Percentiles rank a stretch among this genome's conserved stretches.
These are phyloP conservation scores for Idaea biselata DNA, from an alignment of 2,888 invertebrate genomes.

Conservation along the genomic window DNA sequence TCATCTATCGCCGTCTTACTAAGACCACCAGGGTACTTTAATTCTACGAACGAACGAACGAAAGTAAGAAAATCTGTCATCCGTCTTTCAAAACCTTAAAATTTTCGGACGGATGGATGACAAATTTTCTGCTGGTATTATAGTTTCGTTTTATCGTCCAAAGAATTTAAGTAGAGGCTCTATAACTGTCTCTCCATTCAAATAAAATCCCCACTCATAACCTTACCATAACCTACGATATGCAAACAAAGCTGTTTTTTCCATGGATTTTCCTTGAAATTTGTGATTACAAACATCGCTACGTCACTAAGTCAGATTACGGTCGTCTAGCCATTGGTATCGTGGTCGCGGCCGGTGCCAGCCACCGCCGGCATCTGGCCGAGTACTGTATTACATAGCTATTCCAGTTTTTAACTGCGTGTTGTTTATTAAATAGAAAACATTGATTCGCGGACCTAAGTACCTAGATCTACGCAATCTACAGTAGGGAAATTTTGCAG, in stretches of 20 bases:
- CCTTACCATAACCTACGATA: too few relatives aligned
- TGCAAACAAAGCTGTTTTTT: not conserved
- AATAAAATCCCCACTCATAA: too few relatives aligned
- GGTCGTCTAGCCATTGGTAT: slow-evolving; percentile 45
- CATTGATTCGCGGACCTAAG: not conserved
- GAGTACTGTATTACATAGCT: slow-evolving; percentile 13
- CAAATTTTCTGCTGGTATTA: too few relatives aligned
- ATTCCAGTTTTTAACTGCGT: slow-evolving; percentile 22
- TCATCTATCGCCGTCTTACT: too few relatives aligned
- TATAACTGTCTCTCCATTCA: too few relatives aligned
- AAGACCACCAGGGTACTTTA: too few relatives aligned
- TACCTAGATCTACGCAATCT: not conserved
- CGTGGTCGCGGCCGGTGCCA: slow-evolving; percentile 48
- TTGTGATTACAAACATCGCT: slow-evolving; percentile 10
- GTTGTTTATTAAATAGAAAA: slow-evolving; percentile 6
- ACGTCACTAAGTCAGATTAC: slow-evolving; percentile 12
- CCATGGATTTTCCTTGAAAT: not conserved
- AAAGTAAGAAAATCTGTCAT: too few relatives aligned
- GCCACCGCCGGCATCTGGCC: slow-evolving; percentile 66
- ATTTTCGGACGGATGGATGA: too few relatives aligned
- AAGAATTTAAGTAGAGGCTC: too few relatives aligned
- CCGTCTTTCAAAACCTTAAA: too few relatives aligned
- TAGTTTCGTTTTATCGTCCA: too few relatives aligned
- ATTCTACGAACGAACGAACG: too few relatives aligned
- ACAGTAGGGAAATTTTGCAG: not conserved